phyloP scores from a whole-genome alignment of 1,140 invertebrate species.

The Tetragnatha versicolor region DNA sequence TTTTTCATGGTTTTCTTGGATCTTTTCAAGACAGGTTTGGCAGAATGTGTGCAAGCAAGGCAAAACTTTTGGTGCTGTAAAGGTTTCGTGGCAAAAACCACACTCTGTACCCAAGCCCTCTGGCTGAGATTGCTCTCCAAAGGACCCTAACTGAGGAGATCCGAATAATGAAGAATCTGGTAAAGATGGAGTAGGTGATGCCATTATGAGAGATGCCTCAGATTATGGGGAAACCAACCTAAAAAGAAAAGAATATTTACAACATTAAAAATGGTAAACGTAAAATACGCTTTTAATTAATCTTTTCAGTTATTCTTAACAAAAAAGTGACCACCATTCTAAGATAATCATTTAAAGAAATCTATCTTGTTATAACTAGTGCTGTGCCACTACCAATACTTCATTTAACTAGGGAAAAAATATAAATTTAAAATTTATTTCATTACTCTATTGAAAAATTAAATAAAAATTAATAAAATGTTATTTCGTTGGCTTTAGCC shows the following conservation, averaged over 20 bases:
- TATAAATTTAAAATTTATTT: too few species aligned
- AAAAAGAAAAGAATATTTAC: neutral
- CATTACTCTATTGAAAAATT: too few species aligned
- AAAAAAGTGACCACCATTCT: too few species aligned
- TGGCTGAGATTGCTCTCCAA: constrained; percentile 41
- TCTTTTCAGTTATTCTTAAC: too few species aligned
- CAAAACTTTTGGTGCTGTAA: constrained; percentile 74
- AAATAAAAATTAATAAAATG: too few species aligned
- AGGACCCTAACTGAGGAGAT: constrained; percentile 41
- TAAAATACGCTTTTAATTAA: too few species aligned
- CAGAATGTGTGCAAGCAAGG: constrained; percentile 86
- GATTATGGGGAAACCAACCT: constrained; percentile 43
- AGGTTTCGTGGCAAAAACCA: constrained; percentile 80
- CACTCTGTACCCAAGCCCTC: constrained; percentile 70
- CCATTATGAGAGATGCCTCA: constrained; percentile 50
- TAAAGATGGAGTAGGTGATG: constrained; percentile 54
- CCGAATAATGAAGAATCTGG: constrained; percentile 54
- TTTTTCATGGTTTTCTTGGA: constrained; percentile 72
- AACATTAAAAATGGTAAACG: too few species aligned
- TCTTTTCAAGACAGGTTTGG: constrained; percentile 77
- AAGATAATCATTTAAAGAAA: too few species aligned
- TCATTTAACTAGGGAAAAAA: too few species aligned
- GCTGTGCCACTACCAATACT: too few species aligned
- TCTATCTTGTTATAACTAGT: too few species aligned
- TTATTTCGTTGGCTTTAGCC: too few species aligned